Evolutionary conservation across 2,797 vertebrate genomes (phyloP).

Genomic region (Clamator glandarius): DNA sequence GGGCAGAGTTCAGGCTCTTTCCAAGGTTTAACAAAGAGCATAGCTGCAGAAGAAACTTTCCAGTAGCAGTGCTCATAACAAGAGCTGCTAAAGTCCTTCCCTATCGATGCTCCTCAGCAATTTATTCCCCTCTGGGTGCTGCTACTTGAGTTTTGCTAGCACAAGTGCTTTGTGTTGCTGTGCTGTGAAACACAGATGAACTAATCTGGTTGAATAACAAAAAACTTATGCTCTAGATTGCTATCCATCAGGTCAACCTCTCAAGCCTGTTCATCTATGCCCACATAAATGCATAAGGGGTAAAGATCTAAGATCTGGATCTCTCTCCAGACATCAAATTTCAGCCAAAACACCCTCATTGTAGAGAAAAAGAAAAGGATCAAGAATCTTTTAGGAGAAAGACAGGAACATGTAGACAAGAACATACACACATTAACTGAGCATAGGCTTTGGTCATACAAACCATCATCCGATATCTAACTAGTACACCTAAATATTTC

Average conservation of each 20-base stretch:
- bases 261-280: neutral
- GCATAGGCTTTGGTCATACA: neutral
- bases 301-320: neutral
- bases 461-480: neutral
- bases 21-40: neutral
- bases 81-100: neutral
- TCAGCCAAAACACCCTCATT: neutral
- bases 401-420: neutral
- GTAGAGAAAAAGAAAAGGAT: neutral
- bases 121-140: neutral
- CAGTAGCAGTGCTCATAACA: neutral
- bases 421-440: neutral
- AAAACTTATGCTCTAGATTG: neutral
- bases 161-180: neutral
- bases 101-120: accelerated
- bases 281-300: neutral
- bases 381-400: neutral
- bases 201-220: neutral
- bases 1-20: neutral
- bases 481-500: neutral
- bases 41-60: neutral
- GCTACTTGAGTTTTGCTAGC: neutral
- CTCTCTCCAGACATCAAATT: neutral
- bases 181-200: neutral
- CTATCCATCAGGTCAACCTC: neutral